Evolutionary conservation across 2,113 vertebrate species (phyloP).

Genomic region (Syrrhaptes paradoxus): DNA sequence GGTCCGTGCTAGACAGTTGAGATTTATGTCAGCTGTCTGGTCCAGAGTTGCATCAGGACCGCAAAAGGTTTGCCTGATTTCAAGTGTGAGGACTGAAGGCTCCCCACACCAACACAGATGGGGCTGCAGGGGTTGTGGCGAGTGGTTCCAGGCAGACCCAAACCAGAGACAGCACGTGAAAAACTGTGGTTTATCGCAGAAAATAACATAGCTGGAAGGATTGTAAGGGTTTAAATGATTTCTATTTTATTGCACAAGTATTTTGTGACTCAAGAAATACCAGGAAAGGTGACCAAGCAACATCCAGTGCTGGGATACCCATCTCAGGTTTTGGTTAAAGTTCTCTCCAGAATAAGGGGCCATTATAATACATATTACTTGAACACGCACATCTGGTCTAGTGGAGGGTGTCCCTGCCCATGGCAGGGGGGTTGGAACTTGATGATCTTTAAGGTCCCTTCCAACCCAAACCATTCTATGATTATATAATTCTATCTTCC

Average conservation of each 20-base stretch:
- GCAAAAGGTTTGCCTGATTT: background rate
- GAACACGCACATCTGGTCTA: background rate
- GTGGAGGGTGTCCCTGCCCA: too few relatives aligned
- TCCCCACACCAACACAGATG: background rate
- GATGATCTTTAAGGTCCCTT: too few relatives aligned
- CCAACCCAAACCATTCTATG: too few relatives aligned
- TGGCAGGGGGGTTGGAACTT: too few relatives aligned
- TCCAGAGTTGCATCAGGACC: background rate
- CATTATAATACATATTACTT: background rate
- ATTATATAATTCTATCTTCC: too few relatives aligned
- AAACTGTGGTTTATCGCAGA: background rate
- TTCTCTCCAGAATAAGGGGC: background rate
- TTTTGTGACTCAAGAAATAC: background rate
- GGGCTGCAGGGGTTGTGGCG: background rate
- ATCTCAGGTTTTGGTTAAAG: background rate
- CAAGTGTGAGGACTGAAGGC: background rate
- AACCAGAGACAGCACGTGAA: background rate
- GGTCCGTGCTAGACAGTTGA: background rate
- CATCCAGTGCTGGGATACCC: rapidly evolving
- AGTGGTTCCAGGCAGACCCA: background rate
- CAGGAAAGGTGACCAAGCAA: background rate
- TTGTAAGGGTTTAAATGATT: background rate
- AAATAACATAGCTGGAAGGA: background rate
- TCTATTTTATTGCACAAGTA: background rate
- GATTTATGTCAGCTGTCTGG: background rate